Conservation (phyloP, 1,140 invertebrate species). For the Listronotus oregonensis region DNA sequence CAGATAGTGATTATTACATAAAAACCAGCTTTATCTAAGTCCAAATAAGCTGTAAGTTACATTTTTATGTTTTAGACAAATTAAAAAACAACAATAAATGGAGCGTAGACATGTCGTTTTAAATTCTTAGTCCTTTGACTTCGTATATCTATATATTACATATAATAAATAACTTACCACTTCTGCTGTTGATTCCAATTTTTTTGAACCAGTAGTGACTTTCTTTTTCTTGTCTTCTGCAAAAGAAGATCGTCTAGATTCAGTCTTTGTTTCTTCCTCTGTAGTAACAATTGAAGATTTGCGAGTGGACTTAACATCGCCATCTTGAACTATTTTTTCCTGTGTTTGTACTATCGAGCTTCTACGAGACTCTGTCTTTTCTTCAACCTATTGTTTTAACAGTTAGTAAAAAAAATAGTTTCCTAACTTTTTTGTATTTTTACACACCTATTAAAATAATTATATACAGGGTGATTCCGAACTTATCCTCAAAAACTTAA, state of each 20-base stretch:
- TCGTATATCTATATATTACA: background rate
- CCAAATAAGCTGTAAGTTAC: background rate
- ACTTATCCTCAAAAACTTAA: no score
- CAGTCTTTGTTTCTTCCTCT: slow-evolving; percentile 63
- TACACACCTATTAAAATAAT: no score
- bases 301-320: slow-evolving; percentile 49
- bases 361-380: slow-evolving; percentile 67
- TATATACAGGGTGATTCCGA: no score
- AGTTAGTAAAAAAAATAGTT: background rate
- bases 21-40: background rate
- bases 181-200: slow-evolving; percentile 50
- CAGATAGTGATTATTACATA: slow-evolving; percentile 39
- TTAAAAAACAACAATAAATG: no score
- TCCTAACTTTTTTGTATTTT: background rate
- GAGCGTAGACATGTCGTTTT: no score
- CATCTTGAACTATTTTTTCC: slow-evolving; percentile 53
- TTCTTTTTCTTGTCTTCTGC: slow-evolving; percentile 64
- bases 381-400: slow-evolving; percentile 54
- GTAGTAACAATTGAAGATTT: slow-evolving; percentile 48
- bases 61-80: no score
- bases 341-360: slow-evolving; percentile 65
- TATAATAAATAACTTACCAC: slow-evolving; percentile 43
- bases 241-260: slow-evolving; percentile 68
- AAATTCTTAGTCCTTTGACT: no score
- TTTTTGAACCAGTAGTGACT: slow-evolving; percentile 44